Evolutionary conservation across 2,113 vertebrate genomes (phyloP), one percentile per base, ranked within the genome.

Genomic region (Vulpes lagopus): DNA sequence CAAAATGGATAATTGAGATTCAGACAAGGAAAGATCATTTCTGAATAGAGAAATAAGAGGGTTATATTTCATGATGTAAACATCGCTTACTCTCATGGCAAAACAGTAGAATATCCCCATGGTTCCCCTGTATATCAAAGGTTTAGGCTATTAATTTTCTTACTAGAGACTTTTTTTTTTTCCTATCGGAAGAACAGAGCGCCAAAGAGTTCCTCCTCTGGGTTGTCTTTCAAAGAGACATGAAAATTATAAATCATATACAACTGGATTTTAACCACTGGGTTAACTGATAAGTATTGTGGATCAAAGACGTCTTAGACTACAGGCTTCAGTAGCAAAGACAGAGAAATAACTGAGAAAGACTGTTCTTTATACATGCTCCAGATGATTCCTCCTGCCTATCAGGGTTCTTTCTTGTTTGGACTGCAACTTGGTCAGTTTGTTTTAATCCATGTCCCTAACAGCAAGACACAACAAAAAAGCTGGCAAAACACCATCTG

Each of bases 391-490:
- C 53, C 69, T 85, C 59, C 74, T 84, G 92, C 78, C 90, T 95
- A 83, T 98, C 93, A 92, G 11, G 32, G 3, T 96, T 95, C 76
- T 97, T 92, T 97, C 91, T 97, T 96, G 95, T 98, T 97, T 98
- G 82, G 83, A 92, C 92, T 97, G 93, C 95, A 94, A 94, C 53
- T 94, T 81, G 95, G 95, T 97, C 97, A 98, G 89, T 98, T 98
- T 98, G 96, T 97, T 78, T 67, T 78, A 89, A 97, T 98, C 98
- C 80, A 90, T 93, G 16, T 97, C 81, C 65, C 83, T 94, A 12
- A 96, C 96, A 98, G 97, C 97, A 97, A 98, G 93, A 97, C 87
- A 67, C 92, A 93, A 64, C 91, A 93, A 97, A 97, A 97, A 97
- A 94, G 80, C 87, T 98, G 92, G 94, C 97, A 98, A 97, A 96